Percentiles rank a stretch among this genome's conserved stretches.
These are phyloP conservation scores for Poeciliopsis turrubarensis DNA, from an alignment of 2,113 vertebrate genomes.

Conservation along the genomic window DNA sequence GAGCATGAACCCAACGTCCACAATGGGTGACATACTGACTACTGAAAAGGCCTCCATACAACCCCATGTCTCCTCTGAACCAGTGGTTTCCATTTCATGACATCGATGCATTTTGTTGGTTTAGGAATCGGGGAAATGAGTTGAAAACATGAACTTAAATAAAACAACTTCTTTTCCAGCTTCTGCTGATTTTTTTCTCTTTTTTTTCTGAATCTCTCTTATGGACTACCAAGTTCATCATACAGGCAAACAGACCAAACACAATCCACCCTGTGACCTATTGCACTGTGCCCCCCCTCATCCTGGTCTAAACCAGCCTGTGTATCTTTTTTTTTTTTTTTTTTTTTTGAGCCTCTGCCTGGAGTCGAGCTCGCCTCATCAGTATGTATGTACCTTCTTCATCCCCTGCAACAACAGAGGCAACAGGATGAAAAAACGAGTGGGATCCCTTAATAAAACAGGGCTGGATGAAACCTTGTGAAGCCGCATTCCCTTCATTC, in stretches of 20 bases:
- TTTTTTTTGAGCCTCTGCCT: conserved; percentile 54
- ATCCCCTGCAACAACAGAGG: conserved; percentile 63
- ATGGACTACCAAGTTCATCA: not conserved
- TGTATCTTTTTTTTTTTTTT: conserved; percentile 43
- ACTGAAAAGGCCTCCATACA: not conserved
- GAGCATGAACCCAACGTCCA: not conserved
- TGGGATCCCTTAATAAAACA: conserved; percentile 78
- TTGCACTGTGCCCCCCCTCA: conserved; percentile 36
- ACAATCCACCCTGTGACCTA: conserved; percentile 20
- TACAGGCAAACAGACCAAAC: not conserved
- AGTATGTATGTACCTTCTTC: conserved; percentile 69
- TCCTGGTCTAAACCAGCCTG: conserved; percentile 22
- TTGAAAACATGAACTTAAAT: not conserved
- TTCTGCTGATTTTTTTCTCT: not conserved
- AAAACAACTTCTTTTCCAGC: not conserved
- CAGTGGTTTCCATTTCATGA: not conserved
- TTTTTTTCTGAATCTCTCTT: not conserved
- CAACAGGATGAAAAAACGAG: conserved; percentile 63
- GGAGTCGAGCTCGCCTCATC: conserved; percentile 64
- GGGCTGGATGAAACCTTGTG: conserved; percentile 67
- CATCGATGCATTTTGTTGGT: not conserved
- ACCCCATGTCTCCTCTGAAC: too few relatives aligned
- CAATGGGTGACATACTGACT: too few relatives aligned
- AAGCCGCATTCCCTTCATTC: conserved; percentile 79
- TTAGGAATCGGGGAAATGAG: not conserved